phyloP scores from a whole-genome alignment of 2,888 invertebrate species.

The Dusona sp. region DNA sequence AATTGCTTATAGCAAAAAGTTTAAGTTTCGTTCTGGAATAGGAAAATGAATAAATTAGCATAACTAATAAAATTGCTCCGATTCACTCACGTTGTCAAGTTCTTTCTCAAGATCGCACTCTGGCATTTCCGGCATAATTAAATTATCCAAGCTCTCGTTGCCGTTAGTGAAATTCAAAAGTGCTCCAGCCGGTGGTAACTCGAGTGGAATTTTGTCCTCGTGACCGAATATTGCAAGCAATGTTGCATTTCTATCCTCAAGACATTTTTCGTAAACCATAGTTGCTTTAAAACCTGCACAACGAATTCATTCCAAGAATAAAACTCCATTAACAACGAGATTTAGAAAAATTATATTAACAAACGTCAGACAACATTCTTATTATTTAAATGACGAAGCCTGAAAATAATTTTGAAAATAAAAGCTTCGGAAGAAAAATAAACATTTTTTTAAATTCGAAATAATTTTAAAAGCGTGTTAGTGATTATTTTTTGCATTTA shows the following conservation, averaged over 20 bases:
- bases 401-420: too few relatives aligned
- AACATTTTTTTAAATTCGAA: neutral
- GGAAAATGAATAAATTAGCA: neutral
- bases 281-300: conserved; percentile 92
- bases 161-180: conserved; percentile 85
- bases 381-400: neutral
- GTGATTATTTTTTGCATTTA: conserved; percentile 73
- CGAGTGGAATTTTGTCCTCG: conserved; percentile 85
- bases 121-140: conserved; percentile 89
- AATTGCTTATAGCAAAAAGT: neutral
- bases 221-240: conserved; percentile 87
- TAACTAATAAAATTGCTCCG: conserved; percentile 26
- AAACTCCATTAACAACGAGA: neutral
- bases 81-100: conserved; percentile 92
- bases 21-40: conserved; percentile 1
- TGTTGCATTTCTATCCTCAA: conserved; percentile 88
- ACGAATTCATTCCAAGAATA: neutral
- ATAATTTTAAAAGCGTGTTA: too few relatives aligned
- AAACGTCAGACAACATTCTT: neutral
- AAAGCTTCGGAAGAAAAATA: neutral
- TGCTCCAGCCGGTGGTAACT: conserved; percentile 87
- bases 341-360: neutral
- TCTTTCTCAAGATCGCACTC: conserved; percentile 94
- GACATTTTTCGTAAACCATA: conserved; percentile 92
- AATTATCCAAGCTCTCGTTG: conserved; percentile 86